Conservation (phyloP, 2,888 invertebrate species). For the Ethmia dodecea region DNA sequence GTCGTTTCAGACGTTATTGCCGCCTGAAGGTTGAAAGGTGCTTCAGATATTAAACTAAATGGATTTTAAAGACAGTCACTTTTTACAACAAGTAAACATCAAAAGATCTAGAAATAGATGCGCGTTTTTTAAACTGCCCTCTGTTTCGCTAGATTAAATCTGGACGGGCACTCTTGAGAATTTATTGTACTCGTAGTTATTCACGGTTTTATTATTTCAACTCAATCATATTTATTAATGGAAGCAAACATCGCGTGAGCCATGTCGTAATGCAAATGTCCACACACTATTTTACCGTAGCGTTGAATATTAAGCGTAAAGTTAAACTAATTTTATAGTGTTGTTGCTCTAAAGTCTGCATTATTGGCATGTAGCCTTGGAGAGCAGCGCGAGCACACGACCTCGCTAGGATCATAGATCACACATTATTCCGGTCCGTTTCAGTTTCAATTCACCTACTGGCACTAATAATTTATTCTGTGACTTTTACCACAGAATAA, state of each 20-base stretch:
- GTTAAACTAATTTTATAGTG: slow-evolving; percentile 11
- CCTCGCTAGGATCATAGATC: slow-evolving; percentile 27
- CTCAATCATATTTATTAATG: not conserved
- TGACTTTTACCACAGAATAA: no score
- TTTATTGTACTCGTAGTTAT: no score
- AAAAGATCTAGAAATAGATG: no score
- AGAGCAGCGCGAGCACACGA: slow-evolving; percentile 24
- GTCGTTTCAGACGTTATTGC: not conserved
- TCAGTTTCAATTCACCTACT: slow-evolving; percentile 1
- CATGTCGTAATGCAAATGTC: slow-evolving; percentile 6
- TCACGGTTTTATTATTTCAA: not conserved
- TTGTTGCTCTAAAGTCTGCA: slow-evolving; percentile 9
- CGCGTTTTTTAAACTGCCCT: no score
- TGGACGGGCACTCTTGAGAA: no score
- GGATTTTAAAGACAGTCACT: no score
- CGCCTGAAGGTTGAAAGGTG: not conserved
- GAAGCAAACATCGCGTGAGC: slow-evolving; percentile 6
- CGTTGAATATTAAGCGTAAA: slow-evolving; percentile 6
- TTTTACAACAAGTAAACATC: no score
- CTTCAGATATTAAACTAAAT: no score
- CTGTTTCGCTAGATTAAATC: no score
- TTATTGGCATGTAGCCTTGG: slow-evolving; percentile 25
- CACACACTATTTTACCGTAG: slow-evolving; percentile 4
- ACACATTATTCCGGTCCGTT: slow-evolving; percentile 25
- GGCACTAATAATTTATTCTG: not conserved